Percentiles rank a stretch among this genome's conserved stretches.
These are phyloP conservation scores for Drosophila sp. DNA, from an alignment of 1,140 invertebrate genomes.

Conservation along the genomic window DNA sequence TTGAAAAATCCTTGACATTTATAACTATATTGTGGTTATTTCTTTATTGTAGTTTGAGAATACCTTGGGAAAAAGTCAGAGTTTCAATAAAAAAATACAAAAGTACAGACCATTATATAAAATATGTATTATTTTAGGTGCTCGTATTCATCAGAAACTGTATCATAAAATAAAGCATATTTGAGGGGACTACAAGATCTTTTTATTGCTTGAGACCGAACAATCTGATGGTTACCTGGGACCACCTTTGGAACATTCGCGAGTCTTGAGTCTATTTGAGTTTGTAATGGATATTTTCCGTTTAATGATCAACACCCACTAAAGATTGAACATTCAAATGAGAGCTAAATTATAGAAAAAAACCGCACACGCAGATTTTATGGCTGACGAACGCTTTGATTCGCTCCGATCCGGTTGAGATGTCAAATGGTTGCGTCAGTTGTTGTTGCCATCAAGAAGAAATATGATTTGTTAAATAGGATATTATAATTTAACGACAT, in stretches of 20 bases:
- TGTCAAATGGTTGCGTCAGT: slow-evolving; percentile 73
- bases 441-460: slow-evolving; percentile 63
- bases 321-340: background rate
- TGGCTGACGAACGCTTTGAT: slow-evolving; percentile 30
- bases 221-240: background rate
- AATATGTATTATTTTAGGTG: too few relatives aligned
- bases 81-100: too few relatives aligned
- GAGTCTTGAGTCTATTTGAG: background rate
- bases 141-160: background rate
- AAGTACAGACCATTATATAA: too few relatives aligned
- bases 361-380: slow-evolving; percentile 61
- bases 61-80: too few relatives aligned
- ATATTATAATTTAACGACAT: slow-evolving; percentile 73
- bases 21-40: too few relatives aligned
- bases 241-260: background rate
- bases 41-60: too few relatives aligned
- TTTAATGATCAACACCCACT: slow-evolving; percentile 18
- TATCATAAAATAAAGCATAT: background rate
- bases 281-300: slow-evolving; percentile 14
- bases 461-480: slow-evolving; percentile 78
- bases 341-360: slow-evolving; percentile 6
- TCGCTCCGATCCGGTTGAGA: slow-evolving; percentile 20
- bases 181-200: background rate
- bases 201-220: background rate
- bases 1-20: too few relatives aligned